Conservation (phyloP, 2,888 invertebrate genomes). For the Eumacrocentrus americanus region DNA sequence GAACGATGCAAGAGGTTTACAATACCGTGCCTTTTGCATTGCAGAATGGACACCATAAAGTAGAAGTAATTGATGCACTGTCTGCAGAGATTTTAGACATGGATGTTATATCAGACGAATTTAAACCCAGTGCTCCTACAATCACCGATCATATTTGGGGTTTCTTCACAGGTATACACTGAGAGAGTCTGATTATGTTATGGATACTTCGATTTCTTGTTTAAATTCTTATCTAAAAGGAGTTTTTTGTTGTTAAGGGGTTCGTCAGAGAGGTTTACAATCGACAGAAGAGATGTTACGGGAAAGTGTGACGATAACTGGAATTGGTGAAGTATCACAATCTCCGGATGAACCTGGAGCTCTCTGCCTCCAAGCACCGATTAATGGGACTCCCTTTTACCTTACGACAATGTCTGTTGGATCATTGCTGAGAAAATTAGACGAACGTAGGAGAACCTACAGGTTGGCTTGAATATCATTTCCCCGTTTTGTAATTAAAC, state of each 20-base stretch:
- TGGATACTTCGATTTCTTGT: no score
- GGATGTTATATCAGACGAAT: slow-evolving; percentile 83
- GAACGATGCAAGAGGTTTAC: slow-evolving; percentile 78
- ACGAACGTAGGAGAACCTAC: slow-evolving; percentile 73
- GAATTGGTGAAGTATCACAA: slow-evolving; percentile 75
- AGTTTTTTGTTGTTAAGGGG: no score
- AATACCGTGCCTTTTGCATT: slow-evolving; percentile 83
- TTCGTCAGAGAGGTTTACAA: slow-evolving; percentile 82
- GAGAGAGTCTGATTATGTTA: no score
- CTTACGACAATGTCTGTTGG: slow-evolving; percentile 80
- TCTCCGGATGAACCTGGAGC: slow-evolving; percentile 67
- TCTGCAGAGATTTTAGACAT: slow-evolving; percentile 78
- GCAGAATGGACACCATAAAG: slow-evolving; percentile 66
- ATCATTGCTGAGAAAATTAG: slow-evolving; percentile 75
- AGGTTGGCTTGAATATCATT: slow-evolving; percentile 49
- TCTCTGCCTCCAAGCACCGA: slow-evolving; percentile 76
- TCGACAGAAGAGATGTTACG: slow-evolving; percentile 86
- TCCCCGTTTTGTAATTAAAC: no score
- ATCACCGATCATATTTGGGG: slow-evolving; percentile 84
- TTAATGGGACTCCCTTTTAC: slow-evolving; percentile 74
- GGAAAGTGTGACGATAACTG: slow-evolving; percentile 80
- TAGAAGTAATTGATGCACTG: slow-evolving; percentile 79
- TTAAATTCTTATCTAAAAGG: no score
- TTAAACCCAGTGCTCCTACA: slow-evolving; percentile 77
- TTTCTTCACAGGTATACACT: slow-evolving; percentile 74